Evolutionary conservation across 2,888 invertebrate species (phyloP).

Genomic region (Syritta pipiens): DNA sequence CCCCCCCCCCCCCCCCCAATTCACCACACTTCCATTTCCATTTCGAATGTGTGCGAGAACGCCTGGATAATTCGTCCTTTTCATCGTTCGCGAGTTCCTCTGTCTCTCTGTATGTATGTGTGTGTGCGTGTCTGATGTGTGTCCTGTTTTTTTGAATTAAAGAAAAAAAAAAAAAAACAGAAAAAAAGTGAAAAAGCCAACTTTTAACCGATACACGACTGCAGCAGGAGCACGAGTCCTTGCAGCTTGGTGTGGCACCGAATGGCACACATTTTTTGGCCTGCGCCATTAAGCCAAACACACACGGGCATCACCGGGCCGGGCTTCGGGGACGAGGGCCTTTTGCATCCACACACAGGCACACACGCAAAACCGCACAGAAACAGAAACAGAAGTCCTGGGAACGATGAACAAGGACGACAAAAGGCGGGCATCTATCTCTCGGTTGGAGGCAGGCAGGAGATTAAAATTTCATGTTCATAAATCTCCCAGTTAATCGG

Average conservation of each 20-base stretch:
- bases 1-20: not conserved
- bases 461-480: slow-evolving; percentile 13
- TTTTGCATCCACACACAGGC: too few species aligned
- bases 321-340: too few species aligned
- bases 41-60: slow-evolving; percentile 5
- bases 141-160: not conserved
- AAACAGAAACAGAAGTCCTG: too few species aligned
- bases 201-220: slow-evolving; percentile 5
- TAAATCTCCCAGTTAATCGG: slow-evolving; percentile 15
- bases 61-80: too few species aligned
- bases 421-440: not conserved
- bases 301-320: too few species aligned
- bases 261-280: slow-evolving; percentile 18
- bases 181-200: not conserved
- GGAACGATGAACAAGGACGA: too few species aligned
- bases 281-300: not conserved
- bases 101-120: not conserved
- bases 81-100: not conserved
- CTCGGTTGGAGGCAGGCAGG: too few species aligned
- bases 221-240: not conserved
- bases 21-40: slow-evolving; percentile 12
- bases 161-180: not conserved
- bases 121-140: not conserved
- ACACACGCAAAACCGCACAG: too few species aligned
- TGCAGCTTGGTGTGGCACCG: not conserved